Percentiles rank a stretch among this genome's conserved stretches.
These are phyloP conservation scores for Macropodus opercularis DNA, from an alignment of 2,797 vertebrate genomes.

Conservation along the genomic window DNA sequence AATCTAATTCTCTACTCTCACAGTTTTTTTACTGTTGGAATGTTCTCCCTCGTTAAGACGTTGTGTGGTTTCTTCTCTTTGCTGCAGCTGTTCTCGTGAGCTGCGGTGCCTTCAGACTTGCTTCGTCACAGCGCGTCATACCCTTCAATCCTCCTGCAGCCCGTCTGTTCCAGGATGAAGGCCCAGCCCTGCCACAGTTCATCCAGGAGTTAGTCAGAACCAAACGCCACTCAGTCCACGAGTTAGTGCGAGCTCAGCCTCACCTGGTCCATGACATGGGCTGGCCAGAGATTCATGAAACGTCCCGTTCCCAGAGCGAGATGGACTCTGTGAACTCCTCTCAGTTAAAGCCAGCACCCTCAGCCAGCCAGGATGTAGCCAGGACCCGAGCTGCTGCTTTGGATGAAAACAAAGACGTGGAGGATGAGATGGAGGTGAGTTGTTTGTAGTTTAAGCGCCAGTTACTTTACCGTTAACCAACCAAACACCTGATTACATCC, in stretches of 20 bases:
- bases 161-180: conserved; percentile 34
- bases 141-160: conserved; percentile 25
- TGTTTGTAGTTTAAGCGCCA: no score
- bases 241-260: conserved; percentile 67
- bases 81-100: conserved; percentile 45
- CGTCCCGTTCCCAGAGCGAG: conserved; percentile 31
- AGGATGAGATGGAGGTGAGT: conserved; percentile 73
- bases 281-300: conserved; percentile 59
- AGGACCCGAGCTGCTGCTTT: not conserved
- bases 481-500: no score
- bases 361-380: conserved; percentile 16
- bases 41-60: no score
- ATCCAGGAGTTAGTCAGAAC: conserved; percentile 60
- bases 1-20: no score
- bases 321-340: conserved; percentile 45
- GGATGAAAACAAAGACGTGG: conserved; percentile 49
- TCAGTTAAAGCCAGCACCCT: not conserved
- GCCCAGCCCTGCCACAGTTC: conserved; percentile 4
- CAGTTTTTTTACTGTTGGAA: no score
- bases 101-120: conserved; percentile 44
- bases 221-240: conserved; percentile 42
- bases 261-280: conserved; percentile 70
- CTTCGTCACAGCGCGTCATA: conserved; percentile 15
- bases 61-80: no score
- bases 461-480: no score